Percentiles rank a stretch among this genome's conserved stretches.
phyloP scores from a whole-genome alignment of 64 coral and sea anemone genomes.

The Pocillopora damicornis region DNA sequence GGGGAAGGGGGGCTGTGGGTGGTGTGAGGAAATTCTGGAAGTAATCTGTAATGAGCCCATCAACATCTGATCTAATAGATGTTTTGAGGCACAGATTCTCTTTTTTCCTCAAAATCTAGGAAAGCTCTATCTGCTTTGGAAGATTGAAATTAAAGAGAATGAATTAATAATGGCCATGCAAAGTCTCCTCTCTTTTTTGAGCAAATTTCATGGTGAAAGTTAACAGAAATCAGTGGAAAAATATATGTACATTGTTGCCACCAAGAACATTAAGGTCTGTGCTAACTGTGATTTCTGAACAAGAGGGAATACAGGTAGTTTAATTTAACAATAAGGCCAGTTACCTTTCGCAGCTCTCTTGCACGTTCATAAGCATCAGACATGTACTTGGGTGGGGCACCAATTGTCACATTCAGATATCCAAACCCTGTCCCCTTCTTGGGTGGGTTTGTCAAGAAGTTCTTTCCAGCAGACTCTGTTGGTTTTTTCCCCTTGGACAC shows the following conservation, averaged over 20 bases:
- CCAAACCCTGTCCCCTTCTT: slow-evolving; percentile 94
- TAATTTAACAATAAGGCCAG: not conserved
- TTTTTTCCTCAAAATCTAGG: no score
- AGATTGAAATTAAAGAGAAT: no score
- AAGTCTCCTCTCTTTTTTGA: no score
- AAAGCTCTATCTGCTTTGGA: no score
- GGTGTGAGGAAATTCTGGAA: no score
- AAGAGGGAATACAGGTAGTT: not conserved
- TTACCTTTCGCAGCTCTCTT: slow-evolving; percentile 90
- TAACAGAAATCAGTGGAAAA: not conserved
- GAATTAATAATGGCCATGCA: no score
- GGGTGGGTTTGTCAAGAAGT: slow-evolving; percentile 95
- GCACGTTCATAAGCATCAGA: slow-evolving; percentile 84
- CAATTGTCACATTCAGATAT: slow-evolving; percentile 88
- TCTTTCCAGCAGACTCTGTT: slow-evolving; percentile 59
- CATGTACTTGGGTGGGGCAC: slow-evolving; percentile 73
- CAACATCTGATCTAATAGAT: not conserved
- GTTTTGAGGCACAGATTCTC: no score
- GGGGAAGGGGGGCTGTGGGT: no score
- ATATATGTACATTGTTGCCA: no score
- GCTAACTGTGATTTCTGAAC: no score
- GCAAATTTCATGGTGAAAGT: not conserved
- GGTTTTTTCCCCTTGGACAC: slow-evolving; percentile 75
- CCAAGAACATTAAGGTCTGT: not conserved
- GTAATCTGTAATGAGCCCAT: not conserved